These are phyloP conservation scores for Ptilorrhoa leucosticta DNA, from an alignment of 2,113 vertebrate genomes.

Conservation along the genomic window DNA sequence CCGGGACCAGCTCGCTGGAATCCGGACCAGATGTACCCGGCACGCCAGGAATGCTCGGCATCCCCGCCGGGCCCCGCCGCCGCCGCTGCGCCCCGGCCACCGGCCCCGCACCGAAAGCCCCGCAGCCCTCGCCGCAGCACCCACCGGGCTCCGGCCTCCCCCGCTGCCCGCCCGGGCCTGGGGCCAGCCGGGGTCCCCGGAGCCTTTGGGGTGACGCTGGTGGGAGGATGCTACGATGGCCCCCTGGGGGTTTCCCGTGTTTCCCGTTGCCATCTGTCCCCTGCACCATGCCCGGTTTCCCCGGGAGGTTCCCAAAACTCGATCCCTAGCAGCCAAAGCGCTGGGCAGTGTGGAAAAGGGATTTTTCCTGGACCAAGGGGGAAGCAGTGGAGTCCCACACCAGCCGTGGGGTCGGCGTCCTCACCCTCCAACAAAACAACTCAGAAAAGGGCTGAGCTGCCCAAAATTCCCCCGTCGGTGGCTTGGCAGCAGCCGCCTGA, in stretches of 20 bases:
- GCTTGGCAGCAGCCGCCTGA: background rate
- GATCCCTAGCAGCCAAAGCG: accelerated
- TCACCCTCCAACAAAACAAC: background rate
- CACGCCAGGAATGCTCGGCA: conserved; percentile 90
- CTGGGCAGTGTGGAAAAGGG: background rate
- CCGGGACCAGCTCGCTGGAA: conserved; percentile 84
- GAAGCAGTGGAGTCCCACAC: accelerated
- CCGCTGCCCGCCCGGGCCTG: background rate
- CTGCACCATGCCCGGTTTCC: accelerated
- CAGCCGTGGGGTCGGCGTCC: background rate
- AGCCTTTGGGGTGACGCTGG: background rate
- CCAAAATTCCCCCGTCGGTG: background rate
- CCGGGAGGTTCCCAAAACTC: background rate
- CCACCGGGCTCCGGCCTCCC: background rate
- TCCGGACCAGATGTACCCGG: conserved; percentile 97
- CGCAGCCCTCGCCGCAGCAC: background rate
- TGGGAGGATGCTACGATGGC: background rate
- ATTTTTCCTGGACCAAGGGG: accelerated
- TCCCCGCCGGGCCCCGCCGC: conserved; percentile 58
- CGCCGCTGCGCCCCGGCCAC: background rate
- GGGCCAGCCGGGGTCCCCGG: background rate
- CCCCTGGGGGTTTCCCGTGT: accelerated
- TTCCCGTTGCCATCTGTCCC: background rate
- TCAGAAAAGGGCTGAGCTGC: background rate
- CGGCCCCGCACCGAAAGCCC: background rate